Evolutionary conservation across 2,113 vertebrate species (phyloP).

Genomic region (Burhinus oedicnemus): DNA sequence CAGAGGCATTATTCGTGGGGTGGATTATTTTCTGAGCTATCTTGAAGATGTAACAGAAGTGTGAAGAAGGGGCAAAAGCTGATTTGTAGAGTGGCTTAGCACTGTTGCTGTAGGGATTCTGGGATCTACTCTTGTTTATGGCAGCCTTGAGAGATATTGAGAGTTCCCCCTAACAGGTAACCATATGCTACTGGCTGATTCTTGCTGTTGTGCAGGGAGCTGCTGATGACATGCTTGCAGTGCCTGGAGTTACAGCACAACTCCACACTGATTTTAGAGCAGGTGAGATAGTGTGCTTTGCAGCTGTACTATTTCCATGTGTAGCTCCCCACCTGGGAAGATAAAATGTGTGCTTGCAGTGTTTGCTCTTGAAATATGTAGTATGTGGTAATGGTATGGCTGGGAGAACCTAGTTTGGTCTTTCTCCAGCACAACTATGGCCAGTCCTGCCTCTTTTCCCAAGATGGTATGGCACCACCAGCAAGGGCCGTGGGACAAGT

Average conservation of each 20-base stretch:
- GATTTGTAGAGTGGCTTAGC: background rate
- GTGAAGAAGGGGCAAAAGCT: background rate
- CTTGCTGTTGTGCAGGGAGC: background rate
- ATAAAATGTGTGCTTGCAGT: background rate
- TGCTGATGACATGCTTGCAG: background rate
- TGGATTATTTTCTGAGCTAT: background rate
- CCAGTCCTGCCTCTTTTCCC: background rate
- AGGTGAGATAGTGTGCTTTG: background rate
- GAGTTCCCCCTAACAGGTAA: background rate
- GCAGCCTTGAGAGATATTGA: background rate
- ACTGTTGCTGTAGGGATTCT: background rate
- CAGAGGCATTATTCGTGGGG: background rate
- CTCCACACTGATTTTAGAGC: background rate
- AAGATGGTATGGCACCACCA: background rate
- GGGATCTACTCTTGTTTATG: background rate
- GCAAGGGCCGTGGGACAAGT: background rate
- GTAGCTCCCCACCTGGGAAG: background rate
- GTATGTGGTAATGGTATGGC: background rate
- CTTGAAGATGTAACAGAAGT: background rate
- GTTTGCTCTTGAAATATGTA: background rate
- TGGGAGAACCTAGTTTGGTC: background rate
- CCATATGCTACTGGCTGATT: rapidly evolving
- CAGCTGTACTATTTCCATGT: background rate
- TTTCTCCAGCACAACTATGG: background rate
- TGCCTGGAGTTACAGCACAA: background rate